A percentile compares a stretch with the other conserved stretches of the same genome.
Conservation (phyloP, 2,888 invertebrate species). For the Sicus ferrugineus region DNA sequence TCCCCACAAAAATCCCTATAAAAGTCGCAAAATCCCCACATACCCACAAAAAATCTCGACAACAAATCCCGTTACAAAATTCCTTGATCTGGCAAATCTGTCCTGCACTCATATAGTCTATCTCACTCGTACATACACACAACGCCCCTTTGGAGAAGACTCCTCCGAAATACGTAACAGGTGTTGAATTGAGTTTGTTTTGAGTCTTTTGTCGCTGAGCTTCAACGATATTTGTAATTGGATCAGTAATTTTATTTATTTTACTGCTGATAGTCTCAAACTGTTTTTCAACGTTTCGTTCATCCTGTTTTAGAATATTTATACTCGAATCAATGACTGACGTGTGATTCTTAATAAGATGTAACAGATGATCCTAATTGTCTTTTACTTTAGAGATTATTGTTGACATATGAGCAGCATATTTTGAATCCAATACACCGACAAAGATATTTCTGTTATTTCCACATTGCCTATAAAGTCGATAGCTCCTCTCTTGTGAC, state of each 20-base stretch:
- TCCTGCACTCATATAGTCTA: too few relatives aligned
- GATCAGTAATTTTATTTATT: background rate
- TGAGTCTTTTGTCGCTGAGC: too few relatives aligned
- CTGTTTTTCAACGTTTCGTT: slow-evolving; percentile 8
- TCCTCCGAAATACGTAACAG: too few relatives aligned
- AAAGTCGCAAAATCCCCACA: too few relatives aligned
- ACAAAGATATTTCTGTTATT: slow-evolving; percentile 5
- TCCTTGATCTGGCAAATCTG: too few relatives aligned
- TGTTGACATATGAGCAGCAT: slow-evolving; percentile 20
- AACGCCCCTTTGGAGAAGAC: too few relatives aligned
- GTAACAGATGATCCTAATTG: background rate
- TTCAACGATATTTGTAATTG: background rate
- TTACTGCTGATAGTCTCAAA: slow-evolving; percentile 8
- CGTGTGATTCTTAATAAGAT: slow-evolving; percentile 3
- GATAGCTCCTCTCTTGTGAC: background rate
- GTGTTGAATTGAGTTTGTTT: too few relatives aligned
- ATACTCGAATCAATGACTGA: slow-evolving; percentile 24
- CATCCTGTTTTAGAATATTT: slow-evolving; percentile 16
- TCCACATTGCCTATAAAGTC: slow-evolving; percentile 2
- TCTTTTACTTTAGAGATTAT: slow-evolving; percentile 16
- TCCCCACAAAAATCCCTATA: too few relatives aligned
- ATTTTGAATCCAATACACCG: slow-evolving; percentile 22
- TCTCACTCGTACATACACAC: too few relatives aligned
- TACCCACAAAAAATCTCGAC: too few relatives aligned
- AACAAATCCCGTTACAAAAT: too few relatives aligned